Evolutionary conservation across 2,888 invertebrate species (phyloP).

Genomic region (Stenurella melanura): DNA sequence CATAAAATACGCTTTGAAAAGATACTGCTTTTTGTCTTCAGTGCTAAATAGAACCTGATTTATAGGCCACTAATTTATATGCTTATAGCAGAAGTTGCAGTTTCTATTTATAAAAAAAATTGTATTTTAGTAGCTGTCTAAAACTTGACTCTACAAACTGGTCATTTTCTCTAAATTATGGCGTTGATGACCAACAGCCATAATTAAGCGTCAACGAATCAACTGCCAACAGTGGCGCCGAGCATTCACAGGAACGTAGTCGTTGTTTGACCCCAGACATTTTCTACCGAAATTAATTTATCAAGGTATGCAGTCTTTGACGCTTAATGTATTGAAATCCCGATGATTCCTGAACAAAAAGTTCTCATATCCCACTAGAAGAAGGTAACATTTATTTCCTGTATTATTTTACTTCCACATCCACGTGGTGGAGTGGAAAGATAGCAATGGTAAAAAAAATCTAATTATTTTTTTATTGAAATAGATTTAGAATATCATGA

Average conservation of each 20-base stretch:
- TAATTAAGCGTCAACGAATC: constrained; percentile 41
- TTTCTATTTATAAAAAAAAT: constrained; percentile 42
- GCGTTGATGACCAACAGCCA: constrained; percentile 36
- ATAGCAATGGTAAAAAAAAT: no score
- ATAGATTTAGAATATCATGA: no score
- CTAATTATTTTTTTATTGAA: no score
- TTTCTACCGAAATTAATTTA: no score
- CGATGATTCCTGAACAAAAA: no score
- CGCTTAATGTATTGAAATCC: no score
- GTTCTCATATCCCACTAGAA: no score
- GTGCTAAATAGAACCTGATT: constrained; percentile 28
- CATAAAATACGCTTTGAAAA: constrained; percentile 9
- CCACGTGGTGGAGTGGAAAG: no score
- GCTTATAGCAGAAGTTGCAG: constrained; percentile 33
- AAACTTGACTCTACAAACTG: constrained; percentile 44
- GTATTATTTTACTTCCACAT: no score
- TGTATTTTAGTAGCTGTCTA: constrained; percentile 29
- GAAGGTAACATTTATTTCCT: no score
- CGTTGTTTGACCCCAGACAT: no score
- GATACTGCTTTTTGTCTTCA: background rate
- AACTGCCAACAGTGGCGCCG: constrained; percentile 28
- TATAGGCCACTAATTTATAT: constrained; percentile 30
- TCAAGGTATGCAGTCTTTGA: no score
- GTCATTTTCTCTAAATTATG: constrained; percentile 45
- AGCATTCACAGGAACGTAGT: background rate